These are phyloP conservation scores for Archegozetes longisetosus DNA, from an alignment of 1,140 invertebrate genomes.

Conservation along the genomic window DNA sequence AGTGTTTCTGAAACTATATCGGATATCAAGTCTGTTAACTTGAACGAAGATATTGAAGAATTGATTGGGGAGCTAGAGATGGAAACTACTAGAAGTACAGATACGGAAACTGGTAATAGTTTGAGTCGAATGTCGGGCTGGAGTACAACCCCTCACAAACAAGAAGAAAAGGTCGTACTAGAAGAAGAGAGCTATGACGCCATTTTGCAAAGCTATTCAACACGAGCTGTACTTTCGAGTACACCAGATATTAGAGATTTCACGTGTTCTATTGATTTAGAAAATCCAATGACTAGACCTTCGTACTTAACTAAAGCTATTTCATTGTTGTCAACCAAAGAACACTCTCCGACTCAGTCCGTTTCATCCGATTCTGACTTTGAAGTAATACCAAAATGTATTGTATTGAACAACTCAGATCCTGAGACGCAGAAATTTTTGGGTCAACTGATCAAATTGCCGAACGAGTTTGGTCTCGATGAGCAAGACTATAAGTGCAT, in stretches of 20 bases:
- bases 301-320: neutral
- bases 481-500: conserved; percentile 70
- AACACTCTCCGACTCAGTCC: neutral
- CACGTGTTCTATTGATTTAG: conserved; percentile 5
- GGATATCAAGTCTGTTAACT: neutral
- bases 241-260: conserved; percentile 16
- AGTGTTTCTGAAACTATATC: neutral
- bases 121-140: conserved; percentile 44
- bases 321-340: neutral
- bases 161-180: neutral
- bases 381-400: conserved; percentile 24
- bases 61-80: neutral
- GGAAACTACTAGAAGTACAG: neutral
- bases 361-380: conserved; percentile 18
- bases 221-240: conserved; percentile 12
- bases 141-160: conserved; percentile 39
- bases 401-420: conserved; percentile 18
- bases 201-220: conserved; percentile 27
- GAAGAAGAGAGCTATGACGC: conserved; percentile 27
- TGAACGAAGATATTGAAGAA: neutral
- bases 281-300: neutral
- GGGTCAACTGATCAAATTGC: conserved; percentile 46
- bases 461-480: conserved; percentile 64
- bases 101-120: conserved; percentile 41
- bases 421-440: conserved; percentile 33